These are phyloP conservation scores for Entomobrya proxima DNA, from an alignment of 2,888 invertebrate genomes.

Conservation along the genomic window DNA sequence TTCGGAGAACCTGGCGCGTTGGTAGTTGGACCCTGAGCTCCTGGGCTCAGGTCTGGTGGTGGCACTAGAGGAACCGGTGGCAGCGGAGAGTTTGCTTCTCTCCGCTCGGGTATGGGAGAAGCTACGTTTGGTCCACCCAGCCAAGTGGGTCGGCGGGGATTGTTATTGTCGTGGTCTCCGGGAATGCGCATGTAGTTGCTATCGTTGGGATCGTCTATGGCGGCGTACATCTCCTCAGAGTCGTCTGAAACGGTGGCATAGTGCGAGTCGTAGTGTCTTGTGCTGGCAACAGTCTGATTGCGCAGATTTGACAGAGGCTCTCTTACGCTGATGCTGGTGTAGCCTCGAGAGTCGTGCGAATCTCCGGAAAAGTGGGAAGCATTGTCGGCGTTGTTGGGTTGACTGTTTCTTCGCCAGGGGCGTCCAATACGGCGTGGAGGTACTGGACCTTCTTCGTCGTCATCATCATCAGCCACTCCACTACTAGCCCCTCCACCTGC, in stretches of 20 bases:
- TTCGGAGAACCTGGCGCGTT: constrained; percentile 53
- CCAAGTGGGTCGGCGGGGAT: constrained; percentile 69
- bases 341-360: constrained; percentile 92
- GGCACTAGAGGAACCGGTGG: constrained; percentile 85
- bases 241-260: constrained; percentile 95
- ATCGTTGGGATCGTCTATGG: constrained; percentile 85
- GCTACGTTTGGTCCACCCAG: constrained; percentile 84
- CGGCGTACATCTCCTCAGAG: constrained; percentile 95
- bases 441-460: constrained; percentile 68
- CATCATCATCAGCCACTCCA: constrained; percentile 47
- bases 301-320: constrained; percentile 90
- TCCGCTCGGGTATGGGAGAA: constrained; percentile 92
- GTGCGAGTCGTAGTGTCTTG: constrained; percentile 77
- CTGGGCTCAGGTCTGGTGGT: constrained; percentile 77
- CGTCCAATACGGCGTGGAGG: constrained; percentile 73
- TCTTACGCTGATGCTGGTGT: constrained; percentile 93
- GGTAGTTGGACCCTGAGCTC: constrained; percentile 45
- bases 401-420: constrained; percentile 72
- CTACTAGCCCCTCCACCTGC: no score
- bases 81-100: constrained; percentile 91
- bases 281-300: constrained; percentile 80
- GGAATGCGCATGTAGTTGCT: constrained; percentile 78
- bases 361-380: constrained; percentile 88
- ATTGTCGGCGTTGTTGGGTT: constrained; percentile 68
- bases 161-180: constrained; percentile 69